Base-by-base conservation (phyloP, 2,113 vertebrate species). In the Xiphophorus maculatus region DNA sequence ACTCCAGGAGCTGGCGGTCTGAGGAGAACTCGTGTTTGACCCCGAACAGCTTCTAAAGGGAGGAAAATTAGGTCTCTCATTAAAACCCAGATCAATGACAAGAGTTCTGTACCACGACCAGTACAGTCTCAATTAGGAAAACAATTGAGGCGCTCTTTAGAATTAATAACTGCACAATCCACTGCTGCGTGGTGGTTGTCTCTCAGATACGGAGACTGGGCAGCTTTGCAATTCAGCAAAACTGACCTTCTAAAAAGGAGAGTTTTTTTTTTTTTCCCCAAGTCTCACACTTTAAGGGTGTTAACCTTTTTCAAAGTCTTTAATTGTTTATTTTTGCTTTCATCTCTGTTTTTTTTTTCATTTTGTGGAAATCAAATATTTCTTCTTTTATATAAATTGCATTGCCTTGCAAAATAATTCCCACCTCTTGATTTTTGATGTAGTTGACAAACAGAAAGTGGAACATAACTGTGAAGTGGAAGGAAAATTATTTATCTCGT, bases 81-180 rank as follows among this genome's bases (percentile, higher is more conserved):
- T 92, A 94, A 91, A 90, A 88, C 76, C 80, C 75, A 90, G 90
- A 94, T 93, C 90, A 90, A 88, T 92, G 87, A 79, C 83, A 84
- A 78, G 82, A 82, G 85, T 84, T 74, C 76, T 76, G 66, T 76
- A 74, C 60, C 51, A 71, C 73, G 6, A 78, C 79, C 29, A 22
- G 66, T n/a, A 25, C 69, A 35, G 79, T 87, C 81, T 90, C 88
- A 87, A 89, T 90, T 90, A 90, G 75, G 81, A 29, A 58, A 86
- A 87, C 88, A 90, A 90, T 86, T 42, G 81, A 86, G 80, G 67
- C 35, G 63, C 81, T 82, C 72, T 86, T 89, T 88, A 76, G 78
- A 88, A 89, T 84, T 79, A 92, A 89, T 79, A 85, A 84, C 73
- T 79, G 61, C 51, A 58, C 65, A 51, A 75, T 87, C 51, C 75